These are phyloP conservation scores for Epinotia demarniana DNA, from an alignment of 2,888 invertebrate species.

Conservation along the genomic window DNA sequence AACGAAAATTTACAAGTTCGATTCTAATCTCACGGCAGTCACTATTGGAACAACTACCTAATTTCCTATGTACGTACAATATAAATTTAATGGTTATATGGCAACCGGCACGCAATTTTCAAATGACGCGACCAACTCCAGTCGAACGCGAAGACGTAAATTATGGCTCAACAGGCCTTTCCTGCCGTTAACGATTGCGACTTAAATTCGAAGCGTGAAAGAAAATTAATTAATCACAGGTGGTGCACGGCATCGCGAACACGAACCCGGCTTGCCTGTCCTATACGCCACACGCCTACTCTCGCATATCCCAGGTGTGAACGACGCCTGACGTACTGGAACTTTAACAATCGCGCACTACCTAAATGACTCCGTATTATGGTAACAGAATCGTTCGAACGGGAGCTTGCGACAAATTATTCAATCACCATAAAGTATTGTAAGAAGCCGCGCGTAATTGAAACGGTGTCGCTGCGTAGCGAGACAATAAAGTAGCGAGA, in stretches of 20 bases:
- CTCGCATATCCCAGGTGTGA: background rate
- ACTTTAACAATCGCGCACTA: slow-evolving; percentile 39
- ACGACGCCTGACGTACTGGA: slow-evolving; percentile 17
- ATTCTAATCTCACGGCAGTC: slow-evolving; percentile 72
- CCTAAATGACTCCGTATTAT: slow-evolving; percentile 35
- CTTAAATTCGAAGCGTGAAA: slow-evolving; percentile 78
- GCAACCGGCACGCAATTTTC: slow-evolving; percentile 76
- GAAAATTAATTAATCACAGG: slow-evolving; percentile 82
- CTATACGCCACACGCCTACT: slow-evolving; percentile 19
- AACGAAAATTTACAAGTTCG: slow-evolving; percentile 65
- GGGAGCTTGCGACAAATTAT: slow-evolving; percentile 56
- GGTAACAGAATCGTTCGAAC: slow-evolving; percentile 50
- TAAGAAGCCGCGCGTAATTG: slow-evolving; percentile 72
- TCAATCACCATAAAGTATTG: slow-evolving; percentile 67
- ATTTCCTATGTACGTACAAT: slow-evolving; percentile 77
- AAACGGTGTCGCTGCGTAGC: slow-evolving; percentile 69
- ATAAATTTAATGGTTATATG: slow-evolving; percentile 79
- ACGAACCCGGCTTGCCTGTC: slow-evolving; percentile 48
- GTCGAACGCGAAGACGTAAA: slow-evolving; percentile 77
- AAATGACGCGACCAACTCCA: slow-evolving; percentile 76
- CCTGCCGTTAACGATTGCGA: slow-evolving; percentile 79
- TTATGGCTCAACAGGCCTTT: slow-evolving; percentile 81
- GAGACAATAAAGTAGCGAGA: slow-evolving; percentile 71
- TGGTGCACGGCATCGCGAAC: slow-evolving; percentile 57
- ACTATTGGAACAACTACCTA: slow-evolving; percentile 76